These are phyloP conservation scores for Coecobrya sp. DNA, from an alignment of 2,888 invertebrate species.

Conservation along the genomic window DNA sequence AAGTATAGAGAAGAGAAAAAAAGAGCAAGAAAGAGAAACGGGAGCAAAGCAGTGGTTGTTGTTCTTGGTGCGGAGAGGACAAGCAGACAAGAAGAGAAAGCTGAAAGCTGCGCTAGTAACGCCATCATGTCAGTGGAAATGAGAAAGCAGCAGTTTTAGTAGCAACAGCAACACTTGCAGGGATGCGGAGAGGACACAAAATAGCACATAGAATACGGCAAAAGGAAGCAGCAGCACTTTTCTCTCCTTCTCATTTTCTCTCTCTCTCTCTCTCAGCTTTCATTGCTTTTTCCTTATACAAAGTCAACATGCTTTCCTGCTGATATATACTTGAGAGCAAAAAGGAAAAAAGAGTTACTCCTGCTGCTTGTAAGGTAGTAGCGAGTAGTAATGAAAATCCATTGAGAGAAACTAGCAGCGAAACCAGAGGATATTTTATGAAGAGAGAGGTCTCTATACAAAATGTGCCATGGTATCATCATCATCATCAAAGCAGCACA, in stretches of 20 bases:
- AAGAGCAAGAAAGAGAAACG: background rate
- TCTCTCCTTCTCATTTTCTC: background rate
- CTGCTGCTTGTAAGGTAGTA: background rate
- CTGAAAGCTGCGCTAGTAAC: conserved; percentile 18
- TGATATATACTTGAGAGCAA: background rate
- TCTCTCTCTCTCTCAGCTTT: no score
- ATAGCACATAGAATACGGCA: background rate
- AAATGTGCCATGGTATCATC: no score
- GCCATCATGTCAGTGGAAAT: conserved; percentile 19
- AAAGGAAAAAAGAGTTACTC: background rate
- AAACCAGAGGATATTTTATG: background rate
- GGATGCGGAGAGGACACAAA: conserved; percentile 40
- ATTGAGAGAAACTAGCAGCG: background rate
- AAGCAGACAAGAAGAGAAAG: conserved; percentile 30
- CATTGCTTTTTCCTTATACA: no score
- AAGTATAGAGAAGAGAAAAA: background rate
- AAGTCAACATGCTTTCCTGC: background rate
- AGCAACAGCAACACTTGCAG: conserved; percentile 52
- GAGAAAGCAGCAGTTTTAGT: background rate
- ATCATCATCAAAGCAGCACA: no score
- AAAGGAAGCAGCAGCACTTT: background rate
- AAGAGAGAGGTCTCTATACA: no score
- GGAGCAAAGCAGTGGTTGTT: background rate
- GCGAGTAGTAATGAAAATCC: background rate
- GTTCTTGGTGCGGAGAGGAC: conserved; percentile 33